These are phyloP conservation scores for Oceanites oceanicus DNA, from an alignment of 2,113 vertebrate species.

Conservation along the genomic window DNA sequence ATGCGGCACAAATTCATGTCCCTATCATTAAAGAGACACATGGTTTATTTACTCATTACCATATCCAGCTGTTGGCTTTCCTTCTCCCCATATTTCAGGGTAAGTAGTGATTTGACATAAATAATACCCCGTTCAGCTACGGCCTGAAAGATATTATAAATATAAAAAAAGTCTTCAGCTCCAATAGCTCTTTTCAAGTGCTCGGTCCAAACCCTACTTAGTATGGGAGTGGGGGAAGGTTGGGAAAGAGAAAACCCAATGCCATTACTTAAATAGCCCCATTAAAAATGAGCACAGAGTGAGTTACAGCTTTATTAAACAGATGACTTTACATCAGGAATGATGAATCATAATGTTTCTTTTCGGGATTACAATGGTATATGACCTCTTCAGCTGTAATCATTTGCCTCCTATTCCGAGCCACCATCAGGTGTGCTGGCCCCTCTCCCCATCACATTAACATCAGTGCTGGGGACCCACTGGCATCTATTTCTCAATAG, in stretches of 20 bases:
- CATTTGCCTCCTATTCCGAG: constrained; percentile 47
- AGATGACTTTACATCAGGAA: constrained; percentile 72
- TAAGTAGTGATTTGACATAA: constrained; percentile 69
- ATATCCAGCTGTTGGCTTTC: constrained; percentile 71
- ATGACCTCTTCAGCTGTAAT: constrained; percentile 66
- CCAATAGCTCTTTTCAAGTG: constrained; percentile 39
- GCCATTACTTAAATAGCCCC: constrained; percentile 65
- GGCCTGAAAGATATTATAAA: constrained; percentile 60
- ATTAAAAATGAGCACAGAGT: constrained; percentile 69
- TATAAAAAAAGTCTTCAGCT: constrained; percentile 40
- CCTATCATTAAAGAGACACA: constrained; percentile 68
- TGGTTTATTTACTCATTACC: constrained; percentile 73
- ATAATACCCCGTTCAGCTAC: constrained; percentile 59
- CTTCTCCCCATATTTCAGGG: constrained; percentile 67
- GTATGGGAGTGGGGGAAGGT: background rate
- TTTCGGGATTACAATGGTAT: constrained; percentile 56
- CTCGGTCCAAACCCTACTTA: constrained; percentile 11
- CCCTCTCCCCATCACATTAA: constrained; percentile 8
- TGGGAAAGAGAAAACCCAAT: background rate
- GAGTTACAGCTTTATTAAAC: constrained; percentile 72
- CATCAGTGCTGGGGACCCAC: background rate
- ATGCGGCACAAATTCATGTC: constrained; percentile 61
- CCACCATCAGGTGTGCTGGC: constrained; percentile 53
- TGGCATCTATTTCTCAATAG: background rate
- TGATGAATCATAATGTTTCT: constrained; percentile 73